phyloP scores from a whole-genome alignment of 2,797 vertebrate species.

The Ctenosaura bakeri region DNA sequence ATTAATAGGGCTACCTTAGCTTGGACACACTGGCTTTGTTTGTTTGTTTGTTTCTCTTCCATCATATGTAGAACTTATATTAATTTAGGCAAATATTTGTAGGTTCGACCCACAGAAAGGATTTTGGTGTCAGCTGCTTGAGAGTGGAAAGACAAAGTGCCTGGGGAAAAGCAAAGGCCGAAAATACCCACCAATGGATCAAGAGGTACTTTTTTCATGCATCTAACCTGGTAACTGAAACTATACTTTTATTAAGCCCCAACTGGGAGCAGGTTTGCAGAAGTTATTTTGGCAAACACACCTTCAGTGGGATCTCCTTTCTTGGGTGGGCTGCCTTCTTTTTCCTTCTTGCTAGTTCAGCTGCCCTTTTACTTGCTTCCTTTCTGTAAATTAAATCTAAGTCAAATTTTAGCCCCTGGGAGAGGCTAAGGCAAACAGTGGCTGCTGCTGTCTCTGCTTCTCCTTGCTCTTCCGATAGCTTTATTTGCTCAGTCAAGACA shows the following conservation, averaged over 20 bases:
- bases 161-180: slow-evolving; percentile 96
- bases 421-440: not conserved
- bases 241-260: not conserved
- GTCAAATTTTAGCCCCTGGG: rapidly evolving
- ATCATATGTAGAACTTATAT: not conserved
- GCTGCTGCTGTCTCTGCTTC: not conserved
- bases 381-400: not conserved
- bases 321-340: not conserved
- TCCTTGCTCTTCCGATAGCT: not conserved
- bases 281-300: not conserved
- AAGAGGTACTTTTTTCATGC: slow-evolving; percentile 85
- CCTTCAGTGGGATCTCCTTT: not conserved
- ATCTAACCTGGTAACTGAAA: not conserved
- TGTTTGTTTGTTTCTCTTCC: not conserved
- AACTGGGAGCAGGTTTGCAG: not conserved
- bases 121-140: slow-evolving; percentile 96
- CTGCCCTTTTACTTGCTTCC: not conserved
- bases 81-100: slow-evolving; percentile 36
- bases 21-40: slow-evolving; percentile 34
- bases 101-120: slow-evolving; percentile 98
- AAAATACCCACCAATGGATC: slow-evolving; percentile 94
- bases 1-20: slow-evolving; percentile 20
- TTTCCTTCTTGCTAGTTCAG: not conserved
- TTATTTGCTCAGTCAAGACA: not conserved
- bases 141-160: slow-evolving; percentile 96